These are phyloP conservation scores for Eublepharis macularius DNA, from an alignment of 2,113 vertebrate species.

Conservation along the genomic window DNA sequence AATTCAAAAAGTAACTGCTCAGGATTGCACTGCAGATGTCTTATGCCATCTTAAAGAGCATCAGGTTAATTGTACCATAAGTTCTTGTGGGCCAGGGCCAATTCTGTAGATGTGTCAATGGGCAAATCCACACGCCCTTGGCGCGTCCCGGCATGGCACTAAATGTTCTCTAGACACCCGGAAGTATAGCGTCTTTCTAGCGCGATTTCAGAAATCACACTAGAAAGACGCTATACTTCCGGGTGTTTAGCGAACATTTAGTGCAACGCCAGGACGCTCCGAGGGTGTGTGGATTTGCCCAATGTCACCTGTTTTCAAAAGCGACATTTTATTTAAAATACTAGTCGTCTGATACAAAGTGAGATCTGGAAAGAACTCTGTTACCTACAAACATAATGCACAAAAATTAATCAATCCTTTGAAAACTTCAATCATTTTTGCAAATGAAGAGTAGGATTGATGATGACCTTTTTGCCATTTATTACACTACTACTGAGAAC, in stretches of 20 bases:
- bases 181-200: too few relatives aligned
- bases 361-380: constrained; percentile 36
- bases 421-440: constrained; percentile 5
- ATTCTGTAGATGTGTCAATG: not conserved
- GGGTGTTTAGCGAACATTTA: too few relatives aligned
- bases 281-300: too few relatives aligned
- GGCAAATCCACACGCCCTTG: too few relatives aligned
- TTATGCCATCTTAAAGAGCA: not conserved
- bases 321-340: not conserved
- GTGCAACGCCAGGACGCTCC: too few relatives aligned
- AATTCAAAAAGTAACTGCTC: too few relatives aligned
- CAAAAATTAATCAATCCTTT: constrained; percentile 37
- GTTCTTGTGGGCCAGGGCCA: not conserved
- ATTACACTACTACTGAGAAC: not conserved
- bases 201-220: too few relatives aligned
- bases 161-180: too few relatives aligned
- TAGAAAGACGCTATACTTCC: too few relatives aligned
- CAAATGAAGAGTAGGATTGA: not conserved
- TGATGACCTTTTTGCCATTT: constrained; percentile 51
- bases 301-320: not conserved
- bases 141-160: too few relatives aligned
- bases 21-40: not conserved
- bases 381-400: not conserved
- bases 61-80: not conserved
- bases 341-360: constrained; percentile 43